Percentiles rank a stretch among this genome's conserved stretches.
phyloP scores from a whole-genome alignment of 2,113 vertebrate genomes.

The Trinectes maculatus region DNA sequence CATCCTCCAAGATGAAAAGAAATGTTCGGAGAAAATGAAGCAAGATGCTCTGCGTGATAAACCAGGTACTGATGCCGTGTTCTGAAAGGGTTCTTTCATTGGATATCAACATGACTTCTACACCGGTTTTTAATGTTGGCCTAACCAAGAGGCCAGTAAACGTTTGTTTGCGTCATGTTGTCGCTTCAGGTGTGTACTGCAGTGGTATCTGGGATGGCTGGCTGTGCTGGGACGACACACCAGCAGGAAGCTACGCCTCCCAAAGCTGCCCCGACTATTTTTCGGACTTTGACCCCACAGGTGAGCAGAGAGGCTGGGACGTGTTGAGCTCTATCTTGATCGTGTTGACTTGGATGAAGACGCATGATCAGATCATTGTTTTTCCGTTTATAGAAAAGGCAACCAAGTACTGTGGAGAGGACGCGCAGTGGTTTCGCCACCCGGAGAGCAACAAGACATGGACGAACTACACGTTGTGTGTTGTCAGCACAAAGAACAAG shows the following conservation, averaged over 20 bases:
- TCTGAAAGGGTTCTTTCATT: background rate
- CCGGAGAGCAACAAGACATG: slow-evolving; percentile 44
- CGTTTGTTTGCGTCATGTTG: background rate
- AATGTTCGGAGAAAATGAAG: slow-evolving; percentile 62
- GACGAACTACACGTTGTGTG: slow-evolving; percentile 67
- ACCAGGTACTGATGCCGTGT: slow-evolving; percentile 40
- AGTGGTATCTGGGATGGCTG: slow-evolving; percentile 65
- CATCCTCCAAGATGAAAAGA: slow-evolving; percentile 43
- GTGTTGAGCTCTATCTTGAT: background rate
- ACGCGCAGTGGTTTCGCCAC: slow-evolving; percentile 62
- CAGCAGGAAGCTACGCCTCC: slow-evolving; percentile 34
- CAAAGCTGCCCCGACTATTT: slow-evolving; percentile 63
- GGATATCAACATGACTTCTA: background rate
- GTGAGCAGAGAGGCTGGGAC: slow-evolving; percentile 25
- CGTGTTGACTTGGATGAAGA: background rate
- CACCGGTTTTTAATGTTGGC: background rate
- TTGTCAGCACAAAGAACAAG: slow-evolving; percentile 34
- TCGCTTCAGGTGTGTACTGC: slow-evolving; percentile 45
- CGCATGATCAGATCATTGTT: background rate
- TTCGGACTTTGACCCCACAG: slow-evolving; percentile 27
- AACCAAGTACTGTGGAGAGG: slow-evolving; percentile 57
- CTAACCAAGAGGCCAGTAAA: background rate
- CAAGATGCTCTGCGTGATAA: slow-evolving; percentile 37
- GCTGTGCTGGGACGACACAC: slow-evolving; percentile 67
- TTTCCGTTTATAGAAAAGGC: slow-evolving; percentile 50